Base-by-base conservation (phyloP, 2,113 vertebrate genomes). In the Shinisaurus crocodilurus region DNA sequence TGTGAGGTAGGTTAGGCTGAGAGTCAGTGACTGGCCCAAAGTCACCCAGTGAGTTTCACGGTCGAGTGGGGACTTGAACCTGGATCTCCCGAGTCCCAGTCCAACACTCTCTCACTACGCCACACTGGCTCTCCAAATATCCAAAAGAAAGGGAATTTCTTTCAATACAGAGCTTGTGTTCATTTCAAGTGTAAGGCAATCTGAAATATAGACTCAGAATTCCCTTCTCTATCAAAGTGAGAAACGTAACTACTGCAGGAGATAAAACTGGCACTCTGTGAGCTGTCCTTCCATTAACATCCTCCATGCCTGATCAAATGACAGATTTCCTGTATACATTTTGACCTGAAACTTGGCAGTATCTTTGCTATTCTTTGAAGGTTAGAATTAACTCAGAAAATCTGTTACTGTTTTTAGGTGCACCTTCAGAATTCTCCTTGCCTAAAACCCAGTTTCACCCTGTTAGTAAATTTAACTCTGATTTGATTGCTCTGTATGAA, bases 391-490 rank as follows among this genome's bases (percentile, higher is more conserved):
- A 93, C 10, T 83, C 87, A 87, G 34, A 96, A 37, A 82, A 86
- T 60, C 77, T 65, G 65, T 87, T 90, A 82, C 75, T 84, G 81
- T 76, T 82, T 43, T 89, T 91, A 29, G 72, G 89, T 90, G n/a
- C 80, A 94, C 84, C 92, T 95, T 91, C 90, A 72, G 82, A 92
- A 91, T 91, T 93, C 85, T 90, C 90, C 88, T 83, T 94, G 90
- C 81, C 93, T 95, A 90, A 95, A 92, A 93, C 92, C 89, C 93
- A 34, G 50, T 95, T 82, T 91, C 92, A 93, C 76, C 94, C 90
- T 86, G 91, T 92, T 92, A 94, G 92, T 88, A 91, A 32, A 91
- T 83, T 75, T 95, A 88, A 87, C 90, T 90, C n/a, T 81, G 83
- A 93, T 90, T 95, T 89, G 90, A 96, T 95, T 95, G 63, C 74